Base-by-base conservation (phyloP, 1,140 invertebrate genomes). In the Diabrotica virgifera region DNA sequence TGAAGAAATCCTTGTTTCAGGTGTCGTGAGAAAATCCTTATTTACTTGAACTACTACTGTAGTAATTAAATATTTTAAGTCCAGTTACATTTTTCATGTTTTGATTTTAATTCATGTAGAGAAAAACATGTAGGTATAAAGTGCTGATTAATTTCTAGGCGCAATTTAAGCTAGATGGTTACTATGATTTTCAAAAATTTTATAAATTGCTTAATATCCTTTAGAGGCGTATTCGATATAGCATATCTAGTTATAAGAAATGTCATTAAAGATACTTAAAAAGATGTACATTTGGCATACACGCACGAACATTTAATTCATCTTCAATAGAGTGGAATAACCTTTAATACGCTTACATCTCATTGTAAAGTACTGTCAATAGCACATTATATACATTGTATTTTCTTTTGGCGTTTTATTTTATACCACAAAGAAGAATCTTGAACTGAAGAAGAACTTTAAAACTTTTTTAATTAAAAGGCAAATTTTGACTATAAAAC, bases 361-460 rank as follows among this genome's bases (percentile, higher is more conserved):
- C 40, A 46, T 62, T 70, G 69, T 70, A 68, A 66, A 66, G 69
- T 70, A 68, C 56, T 51, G 60, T 67, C 52, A 66, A 66, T 68
- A 66, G 69, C 69, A 70, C 69, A 68, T 68, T 68, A 68, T 70
- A 70, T 70, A 70, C 66, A 70, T 63, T 68, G 69, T 70, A 70
- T 70, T 70, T 70, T 70, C 66, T 62, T 60, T 11, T 14, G 5
- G 52, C 14, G 40, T 59, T 68, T 64, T 67, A 13, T 56, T 63
- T 24, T 24, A 9, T 6, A 2, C 40, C 40, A 24, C 24, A 24
- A 24, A 24, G 24, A 24, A 2, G 24, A 4, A 24, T 24, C 4
- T 24, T 24, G 24, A 4, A 24, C 1, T 24, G 24, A 4, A 24
- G 24, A 24, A 24, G 24, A 24, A 24, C 24, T 24, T 24, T n/a